Percentiles rank a stretch among this genome's conserved stretches.
Evolutionary conservation across 2,113 vertebrate genomes (phyloP).

Genomic region (Grammomys dolichurus): DNA sequence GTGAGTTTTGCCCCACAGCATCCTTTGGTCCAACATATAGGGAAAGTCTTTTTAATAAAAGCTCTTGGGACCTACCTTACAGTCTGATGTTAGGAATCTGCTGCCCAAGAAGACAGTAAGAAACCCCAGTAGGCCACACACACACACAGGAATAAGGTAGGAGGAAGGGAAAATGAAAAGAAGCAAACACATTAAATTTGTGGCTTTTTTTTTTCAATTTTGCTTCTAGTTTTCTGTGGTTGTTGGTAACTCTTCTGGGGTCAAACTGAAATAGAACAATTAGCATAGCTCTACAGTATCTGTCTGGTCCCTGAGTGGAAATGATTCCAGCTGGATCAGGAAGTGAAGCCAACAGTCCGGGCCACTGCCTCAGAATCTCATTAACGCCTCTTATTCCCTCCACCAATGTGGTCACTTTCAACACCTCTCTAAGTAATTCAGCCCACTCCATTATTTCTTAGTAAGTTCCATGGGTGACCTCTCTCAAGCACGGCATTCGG

Average conservation of each 20-base stretch:
- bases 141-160: neutral
- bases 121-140: neutral
- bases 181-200: neutral
- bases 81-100: neutral
- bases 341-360: neutral
- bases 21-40: rapidly evolving
- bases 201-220: neutral
- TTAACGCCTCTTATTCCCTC: neutral
- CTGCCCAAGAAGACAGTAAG: no score
- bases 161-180: neutral
- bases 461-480: slow-evolving; percentile 82
- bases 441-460: slow-evolving; percentile 82
- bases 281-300: neutral
- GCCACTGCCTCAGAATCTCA: neutral
- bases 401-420: slow-evolving; percentile 75
- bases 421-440: slow-evolving; percentile 84
- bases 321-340: neutral
- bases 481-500: slow-evolving; percentile 43
- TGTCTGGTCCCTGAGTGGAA: neutral
- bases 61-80: neutral
- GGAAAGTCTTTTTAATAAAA: no score
- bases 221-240: neutral
- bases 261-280: neutral
- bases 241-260: neutral
- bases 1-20: rapidly evolving